phyloP scores from a whole-genome alignment of 2,888 invertebrate species.

The Tortricodes alternella region DNA sequence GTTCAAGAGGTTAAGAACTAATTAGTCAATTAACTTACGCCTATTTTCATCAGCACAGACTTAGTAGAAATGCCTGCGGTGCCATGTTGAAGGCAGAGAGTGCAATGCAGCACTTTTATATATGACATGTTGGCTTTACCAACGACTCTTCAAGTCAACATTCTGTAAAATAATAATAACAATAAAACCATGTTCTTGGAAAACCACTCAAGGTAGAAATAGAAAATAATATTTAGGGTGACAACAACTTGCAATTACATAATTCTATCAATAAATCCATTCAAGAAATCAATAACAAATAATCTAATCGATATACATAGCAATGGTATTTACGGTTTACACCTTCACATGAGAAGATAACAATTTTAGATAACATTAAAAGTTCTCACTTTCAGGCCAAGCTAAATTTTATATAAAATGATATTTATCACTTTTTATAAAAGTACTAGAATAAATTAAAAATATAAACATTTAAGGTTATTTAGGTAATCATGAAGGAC shows the following conservation, averaged over 20 bases:
- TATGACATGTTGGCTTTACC: constrained; percentile 60
- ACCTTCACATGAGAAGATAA: neutral
- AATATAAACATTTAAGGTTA: constrained; percentile 59
- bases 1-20: too few species aligned
- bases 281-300: too few species aligned
- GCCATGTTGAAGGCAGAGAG: constrained; percentile 64
- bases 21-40: constrained; percentile 50
- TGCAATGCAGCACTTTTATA: constrained; percentile 68
- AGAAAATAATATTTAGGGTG: too few species aligned
- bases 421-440: constrained; percentile 24
- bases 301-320: constrained; percentile 23
- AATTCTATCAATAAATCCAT: too few species aligned
- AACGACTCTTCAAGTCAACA: constrained; percentile 52
- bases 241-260: too few species aligned
- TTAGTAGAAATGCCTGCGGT: constrained; percentile 53
- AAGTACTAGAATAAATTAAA: constrained; percentile 26
- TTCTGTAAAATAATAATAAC: constrained; percentile 56
- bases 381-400: constrained; percentile 9
- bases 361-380: neutral
- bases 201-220: neutral
- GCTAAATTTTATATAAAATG: constrained; percentile 15
- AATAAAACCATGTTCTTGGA: neutral
- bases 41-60: constrained; percentile 59
- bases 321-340: neutral
- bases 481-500: constrained; percentile 45